Base-by-base conservation (phyloP, 2,888 invertebrate species). In the Uropetala carovei region DNA sequence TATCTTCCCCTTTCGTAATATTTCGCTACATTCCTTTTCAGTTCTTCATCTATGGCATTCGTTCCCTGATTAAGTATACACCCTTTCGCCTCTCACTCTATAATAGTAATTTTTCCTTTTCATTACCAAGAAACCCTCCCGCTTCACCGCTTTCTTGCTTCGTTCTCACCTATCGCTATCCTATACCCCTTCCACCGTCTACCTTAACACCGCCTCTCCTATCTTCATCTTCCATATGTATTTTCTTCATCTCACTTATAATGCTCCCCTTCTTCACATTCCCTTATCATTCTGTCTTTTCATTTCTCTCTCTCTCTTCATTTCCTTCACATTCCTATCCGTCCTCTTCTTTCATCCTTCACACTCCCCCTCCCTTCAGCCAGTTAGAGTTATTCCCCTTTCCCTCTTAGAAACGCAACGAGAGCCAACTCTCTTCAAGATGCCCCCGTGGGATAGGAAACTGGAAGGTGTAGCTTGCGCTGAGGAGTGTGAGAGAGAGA, bases 351-450 rank as follows among this genome's bases (percentile, higher is more conserved):
- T 27, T 14, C 59, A 86, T 59, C 85, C 60, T 59, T 59, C 16
- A 30, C 30, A 82, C 82, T 30, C 59, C 27, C 30, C 30, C 27
- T 18, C 30, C 60, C 7, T 83, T 27, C 30, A 18, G 60, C 16
- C 30, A 43, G 82, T 43, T 82, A 30, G 60, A 27, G 18, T 86
- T 86, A 86, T 86, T 86, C 60, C 86, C 30, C 9, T 59, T 59
- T 16, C 60, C 30, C 60, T 27, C 16, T 30, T 16, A 60, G 60
- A 4, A 30, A 16, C 59, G 58, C 22, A 85, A 58, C 13, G 58
- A 58, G 22, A 18, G n/a, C 56, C 22, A 75, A 75, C 75, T 75
- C 75, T 75, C 75, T 75, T 75, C 75, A 27, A 75, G 75, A 75
- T 75, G 27, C 27, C 27, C 75, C 75, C 75, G 5, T 5, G 75